Percentiles rank a stretch among this genome's conserved stretches.
Evolutionary conservation across 2,113 vertebrate species (phyloP).

Genomic region (Lates calcarifer): DNA sequence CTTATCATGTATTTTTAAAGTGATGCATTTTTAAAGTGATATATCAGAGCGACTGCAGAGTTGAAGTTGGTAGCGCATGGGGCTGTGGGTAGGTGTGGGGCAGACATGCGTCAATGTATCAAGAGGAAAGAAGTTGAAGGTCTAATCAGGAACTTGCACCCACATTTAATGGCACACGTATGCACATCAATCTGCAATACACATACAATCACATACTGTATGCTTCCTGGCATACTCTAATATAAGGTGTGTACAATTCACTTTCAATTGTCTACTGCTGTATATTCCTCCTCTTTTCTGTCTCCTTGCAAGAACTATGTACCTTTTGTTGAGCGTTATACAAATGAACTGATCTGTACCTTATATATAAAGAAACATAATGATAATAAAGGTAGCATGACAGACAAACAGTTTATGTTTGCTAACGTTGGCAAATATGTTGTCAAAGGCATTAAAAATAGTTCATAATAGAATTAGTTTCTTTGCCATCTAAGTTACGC

Average conservation of each 20-base stretch:
- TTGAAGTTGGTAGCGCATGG: background rate
- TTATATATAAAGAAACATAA: slow-evolving; percentile 1
- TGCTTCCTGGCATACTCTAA: background rate
- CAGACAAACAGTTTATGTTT: background rate
- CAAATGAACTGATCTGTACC: background rate
- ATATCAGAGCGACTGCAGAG: slow-evolving; percentile 20
- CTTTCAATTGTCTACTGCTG: background rate
- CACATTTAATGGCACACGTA: background rate
- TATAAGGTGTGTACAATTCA: no score
- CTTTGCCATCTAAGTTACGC: slow-evolving; percentile 34
- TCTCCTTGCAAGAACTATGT: background rate
- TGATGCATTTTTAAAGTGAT: slow-evolving; percentile 51
- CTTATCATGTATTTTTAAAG: slow-evolving; percentile 54
- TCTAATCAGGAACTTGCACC: background rate
- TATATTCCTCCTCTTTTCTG: background rate
- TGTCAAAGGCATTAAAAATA: slow-evolving; percentile 20
- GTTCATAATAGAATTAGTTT: background rate
- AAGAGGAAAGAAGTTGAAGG: background rate
- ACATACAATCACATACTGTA: background rate
- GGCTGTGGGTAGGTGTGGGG: background rate
- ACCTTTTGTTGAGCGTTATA: background rate
- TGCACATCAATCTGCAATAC: background rate
- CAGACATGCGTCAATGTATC: slow-evolving; percentile 19
- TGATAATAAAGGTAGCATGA: background rate
- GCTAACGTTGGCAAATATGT: slow-evolving; percentile 15